Evolutionary conservation across 2,797 vertebrate species (phyloP), one percentile per base, ranked within the genome.

Genomic region (Myoxocephalus aenaeus): DNA sequence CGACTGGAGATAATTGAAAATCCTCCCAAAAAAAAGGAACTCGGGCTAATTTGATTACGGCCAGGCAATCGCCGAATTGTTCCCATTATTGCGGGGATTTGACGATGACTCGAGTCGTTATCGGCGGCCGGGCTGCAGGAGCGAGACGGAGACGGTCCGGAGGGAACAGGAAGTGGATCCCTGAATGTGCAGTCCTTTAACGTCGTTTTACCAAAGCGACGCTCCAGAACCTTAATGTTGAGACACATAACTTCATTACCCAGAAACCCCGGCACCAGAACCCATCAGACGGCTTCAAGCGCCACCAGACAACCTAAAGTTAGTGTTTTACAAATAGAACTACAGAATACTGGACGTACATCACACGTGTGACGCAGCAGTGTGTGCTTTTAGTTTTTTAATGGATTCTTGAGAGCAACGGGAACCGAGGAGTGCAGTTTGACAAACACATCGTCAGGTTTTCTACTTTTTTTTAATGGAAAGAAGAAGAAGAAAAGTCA

Each of bases 61-160:
- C 92, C 95, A 93, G 95, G 95, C 93, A 81, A 81, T 92, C 88
- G 94, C 88, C 95, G 96, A 95, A 96, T 96, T 96, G 96, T 96
- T 96, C 95, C 96, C 95, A 95, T 96, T 97, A 96, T 93, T 92
- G 94, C 96, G 95, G 95, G 95, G 96, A 96, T 96, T 96, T 96
- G 95, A 96, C 97, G 96, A 95, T 96, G 96, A 96, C 95, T 94
- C 80, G 91, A 96, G 92, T 91, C 83, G 86, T 92, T 92, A 96
- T 94, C 93, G 94, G 88, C 83, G 91, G 82, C 91, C 86, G 83
- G 87, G 88, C 92, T 93, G 95, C 93, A 91, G 93, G 92, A 84
- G 90, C 3, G 34, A 34, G 34, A 34, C 34, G 34, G 32, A 32
- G 32, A 32, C 25, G 25, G 25, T 27, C 25, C 25, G 2, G 25